phyloP scores from a whole-genome alignment of 2,113 vertebrate genomes.

The Athene noctua region DNA sequence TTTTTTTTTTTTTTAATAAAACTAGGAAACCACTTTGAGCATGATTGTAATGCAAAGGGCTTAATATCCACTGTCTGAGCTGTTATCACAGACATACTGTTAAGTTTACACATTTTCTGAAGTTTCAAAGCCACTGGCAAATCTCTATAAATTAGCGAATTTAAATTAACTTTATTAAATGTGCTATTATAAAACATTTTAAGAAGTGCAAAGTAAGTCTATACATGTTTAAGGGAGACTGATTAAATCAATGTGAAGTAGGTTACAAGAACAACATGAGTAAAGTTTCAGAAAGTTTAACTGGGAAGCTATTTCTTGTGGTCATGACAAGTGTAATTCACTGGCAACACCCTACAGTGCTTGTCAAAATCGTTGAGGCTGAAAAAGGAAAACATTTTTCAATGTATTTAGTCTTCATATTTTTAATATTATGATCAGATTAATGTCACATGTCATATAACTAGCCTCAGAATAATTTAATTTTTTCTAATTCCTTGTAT shows the following conservation, averaged over 20 bases:
- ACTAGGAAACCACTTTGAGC: neutral
- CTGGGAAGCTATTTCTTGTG: conserved; percentile 41
- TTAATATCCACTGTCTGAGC: conserved; percentile 66
- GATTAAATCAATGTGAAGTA: conserved; percentile 72
- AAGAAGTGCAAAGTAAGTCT: conserved; percentile 60
- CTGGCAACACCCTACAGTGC: neutral
- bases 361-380: neutral
- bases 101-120: conserved; percentile 71
- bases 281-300: conserved; percentile 67
- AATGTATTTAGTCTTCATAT: neutral
- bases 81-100: conserved; percentile 69
- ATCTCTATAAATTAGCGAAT: conserved; percentile 74
- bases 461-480: neutral
- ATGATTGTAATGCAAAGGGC: conserved; percentile 28
- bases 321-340: neutral
- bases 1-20: neutral
- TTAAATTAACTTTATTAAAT: conserved; percentile 79
- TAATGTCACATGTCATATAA: neutral
- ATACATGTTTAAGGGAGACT: conserved; percentile 69
- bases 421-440: neutral
- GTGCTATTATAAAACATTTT: conserved; percentile 73
- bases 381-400: neutral
- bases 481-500: neutral
- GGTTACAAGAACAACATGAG: conserved; percentile 60
- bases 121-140: conserved; percentile 73